Evolutionary conservation across 2,888 invertebrate genomes (phyloP).

Genomic region (Drosophila quinaria): DNA sequence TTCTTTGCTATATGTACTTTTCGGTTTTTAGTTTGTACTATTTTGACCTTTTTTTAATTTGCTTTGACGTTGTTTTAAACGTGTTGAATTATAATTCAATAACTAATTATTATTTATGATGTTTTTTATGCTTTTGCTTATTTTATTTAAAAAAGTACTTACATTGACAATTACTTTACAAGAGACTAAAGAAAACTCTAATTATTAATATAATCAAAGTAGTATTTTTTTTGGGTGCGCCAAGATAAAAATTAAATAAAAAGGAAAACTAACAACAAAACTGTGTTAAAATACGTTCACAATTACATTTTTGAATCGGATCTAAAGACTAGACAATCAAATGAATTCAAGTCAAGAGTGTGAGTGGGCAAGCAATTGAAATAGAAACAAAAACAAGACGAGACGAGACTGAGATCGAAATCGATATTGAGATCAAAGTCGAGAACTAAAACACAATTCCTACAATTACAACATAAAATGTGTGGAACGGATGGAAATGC

Average conservation of each 20-base stretch:
- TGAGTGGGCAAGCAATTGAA: slow-evolving; percentile 63
- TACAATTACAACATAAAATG: slow-evolving; percentile 69
- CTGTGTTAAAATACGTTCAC: slow-evolving; percentile 23
- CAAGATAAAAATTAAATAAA: slow-evolving; percentile 36
- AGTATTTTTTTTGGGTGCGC: slow-evolving; percentile 48
- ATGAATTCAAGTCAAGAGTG: slow-evolving; percentile 38
- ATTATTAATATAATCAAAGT: slow-evolving; percentile 40
- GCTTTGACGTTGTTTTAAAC: slow-evolving; percentile 49
- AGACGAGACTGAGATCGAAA: slow-evolving; percentile 19
- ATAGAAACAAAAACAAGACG: slow-evolving; percentile 21
- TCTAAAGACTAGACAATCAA: slow-evolving; percentile 40
- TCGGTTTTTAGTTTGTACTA: slow-evolving; percentile 37
- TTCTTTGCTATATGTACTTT: slow-evolving; percentile 26
- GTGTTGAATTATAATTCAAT: slow-evolving; percentile 33
- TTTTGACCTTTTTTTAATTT: slow-evolving; percentile 52
- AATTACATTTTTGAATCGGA: slow-evolving; percentile 26
- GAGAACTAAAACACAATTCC: slow-evolving; percentile 67
- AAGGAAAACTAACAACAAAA: slow-evolving; percentile 35
- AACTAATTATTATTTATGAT: slow-evolving; percentile 12
- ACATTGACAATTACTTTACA: slow-evolving; percentile 78
- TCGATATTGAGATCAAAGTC: slow-evolving; percentile 12
- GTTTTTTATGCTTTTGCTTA: slow-evolving; percentile 41
- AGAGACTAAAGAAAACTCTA: slow-evolving; percentile 62
- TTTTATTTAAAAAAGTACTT: slow-evolving; percentile 61
- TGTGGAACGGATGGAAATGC: slow-evolving; percentile 63